Percentiles rank a stretch among this genome's conserved stretches.
phyloP scores from a whole-genome alignment of 1,140 invertebrate species.

The Drosophila ananassae region DNA sequence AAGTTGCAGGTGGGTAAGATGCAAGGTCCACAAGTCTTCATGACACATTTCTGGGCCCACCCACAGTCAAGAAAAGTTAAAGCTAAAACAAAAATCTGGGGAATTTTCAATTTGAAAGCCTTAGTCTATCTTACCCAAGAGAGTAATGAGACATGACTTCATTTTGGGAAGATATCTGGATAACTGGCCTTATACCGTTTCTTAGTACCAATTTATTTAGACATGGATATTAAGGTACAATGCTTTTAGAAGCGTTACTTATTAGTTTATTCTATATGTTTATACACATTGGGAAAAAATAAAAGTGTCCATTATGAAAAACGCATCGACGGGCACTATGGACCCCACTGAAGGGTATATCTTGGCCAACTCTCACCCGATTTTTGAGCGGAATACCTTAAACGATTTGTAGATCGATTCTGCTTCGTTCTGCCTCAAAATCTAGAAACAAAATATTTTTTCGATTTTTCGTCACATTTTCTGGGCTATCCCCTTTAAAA shows the following conservation, averaged over 20 bases:
- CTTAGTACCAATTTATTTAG: background rate
- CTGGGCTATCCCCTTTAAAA: too few species aligned
- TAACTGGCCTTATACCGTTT: background rate
- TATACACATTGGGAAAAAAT: background rate
- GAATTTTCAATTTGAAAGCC: background rate
- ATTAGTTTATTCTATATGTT: background rate
- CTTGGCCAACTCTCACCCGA: too few species aligned
- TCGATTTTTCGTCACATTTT: too few species aligned
- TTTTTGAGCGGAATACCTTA: too few species aligned
- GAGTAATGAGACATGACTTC: background rate
- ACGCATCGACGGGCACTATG: too few species aligned
- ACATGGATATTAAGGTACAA: background rate
- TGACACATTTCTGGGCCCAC: background rate
- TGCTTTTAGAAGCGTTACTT: background rate
- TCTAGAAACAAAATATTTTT: too few species aligned
- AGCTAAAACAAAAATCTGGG: background rate
- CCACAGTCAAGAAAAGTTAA: background rate
- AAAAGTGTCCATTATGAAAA: too few species aligned
- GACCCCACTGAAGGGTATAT: too few species aligned
- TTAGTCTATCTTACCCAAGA: background rate
- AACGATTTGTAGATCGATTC: too few species aligned
- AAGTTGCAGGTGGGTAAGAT: conserved; percentile 5
- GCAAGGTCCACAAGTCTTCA: background rate
- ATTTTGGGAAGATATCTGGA: background rate
- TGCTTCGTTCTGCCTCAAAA: too few species aligned